These are phyloP conservation scores for Podiceps cristatus DNA, from an alignment of 2,113 vertebrate species.

Conservation along the genomic window DNA sequence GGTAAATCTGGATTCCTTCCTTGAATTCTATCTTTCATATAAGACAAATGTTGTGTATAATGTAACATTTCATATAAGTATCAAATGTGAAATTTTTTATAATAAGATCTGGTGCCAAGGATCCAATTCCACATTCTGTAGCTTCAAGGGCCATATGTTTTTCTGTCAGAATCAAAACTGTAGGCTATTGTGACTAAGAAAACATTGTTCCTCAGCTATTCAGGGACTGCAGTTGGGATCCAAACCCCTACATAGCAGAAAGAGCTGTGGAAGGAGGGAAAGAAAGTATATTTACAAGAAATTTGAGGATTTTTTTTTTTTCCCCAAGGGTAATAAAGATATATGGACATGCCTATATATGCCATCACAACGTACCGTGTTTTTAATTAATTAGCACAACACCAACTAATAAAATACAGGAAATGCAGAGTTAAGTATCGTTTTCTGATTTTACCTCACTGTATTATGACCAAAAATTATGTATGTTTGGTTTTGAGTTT, in stretches of 20 bases:
- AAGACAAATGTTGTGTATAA: conserved; percentile 29
- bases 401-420: not conserved
- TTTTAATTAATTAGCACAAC: not conserved
- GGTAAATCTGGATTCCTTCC: conserved; percentile 9
- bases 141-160: conserved; percentile 19
- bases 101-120: conserved; percentile 42
- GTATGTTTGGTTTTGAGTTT: not conserved
- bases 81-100: conserved; percentile 67
- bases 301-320: not conserved
- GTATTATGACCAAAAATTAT: not conserved
- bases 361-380: not conserved
- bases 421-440: not conserved
- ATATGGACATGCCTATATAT: not conserved
- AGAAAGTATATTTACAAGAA: conserved; percentile 25
- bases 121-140: conserved; percentile 56
- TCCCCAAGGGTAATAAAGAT: not conserved
- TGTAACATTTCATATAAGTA: conserved; percentile 37
- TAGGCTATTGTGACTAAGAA: conserved; percentile 29
- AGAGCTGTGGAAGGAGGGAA: not conserved
- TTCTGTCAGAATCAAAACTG: conserved; percentile 64
- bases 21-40: conserved; percentile 10
- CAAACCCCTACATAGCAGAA: not conserved
- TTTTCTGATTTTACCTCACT: not conserved
- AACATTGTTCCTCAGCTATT: conserved; percentile 31
- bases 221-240: not conserved